A percentile compares a stretch with the other conserved stretches of the same genome.
Evolutionary conservation across 2,888 invertebrate species (phyloP).

Genomic region (Drosophila helvetica): DNA sequence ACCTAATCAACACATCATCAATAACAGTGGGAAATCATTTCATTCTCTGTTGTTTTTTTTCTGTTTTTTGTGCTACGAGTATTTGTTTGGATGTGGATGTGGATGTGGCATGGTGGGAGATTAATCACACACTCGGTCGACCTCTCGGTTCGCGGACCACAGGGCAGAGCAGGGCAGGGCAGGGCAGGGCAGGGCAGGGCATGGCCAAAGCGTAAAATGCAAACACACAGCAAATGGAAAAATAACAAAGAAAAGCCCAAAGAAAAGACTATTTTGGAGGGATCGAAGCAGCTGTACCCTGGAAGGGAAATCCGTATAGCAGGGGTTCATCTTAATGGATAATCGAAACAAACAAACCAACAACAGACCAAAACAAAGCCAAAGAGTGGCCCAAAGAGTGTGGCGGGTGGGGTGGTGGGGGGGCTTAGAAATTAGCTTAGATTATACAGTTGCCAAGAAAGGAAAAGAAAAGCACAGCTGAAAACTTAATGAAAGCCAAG

Average conservation of each 20-base stretch:
- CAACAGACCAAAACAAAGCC: too few species aligned
- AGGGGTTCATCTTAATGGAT: too few species aligned
- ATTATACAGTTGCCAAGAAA: constrained; percentile 59
- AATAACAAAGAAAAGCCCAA: constrained; percentile 24
- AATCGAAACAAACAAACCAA: too few species aligned
- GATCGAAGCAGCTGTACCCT: not conserved
- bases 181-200: too few species aligned
- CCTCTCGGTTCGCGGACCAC: not conserved
- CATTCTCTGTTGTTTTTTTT: constrained; percentile 20
- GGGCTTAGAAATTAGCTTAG: constrained; percentile 54
- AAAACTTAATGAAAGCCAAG: constrained; percentile 73
- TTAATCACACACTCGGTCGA: constrained; percentile 63
- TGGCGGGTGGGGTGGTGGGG: too few species aligned
- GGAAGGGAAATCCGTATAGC: not conserved
- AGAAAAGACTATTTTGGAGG: not conserved
- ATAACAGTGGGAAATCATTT: constrained; percentile 79
- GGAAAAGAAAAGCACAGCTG: constrained; percentile 37
- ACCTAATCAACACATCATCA: constrained; percentile 82
- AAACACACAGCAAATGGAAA: constrained; percentile 50
- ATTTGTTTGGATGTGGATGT: constrained; percentile 42
- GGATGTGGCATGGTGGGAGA: constrained; percentile 61
- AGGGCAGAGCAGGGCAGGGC: too few species aligned
- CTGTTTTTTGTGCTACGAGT: constrained; percentile 12
- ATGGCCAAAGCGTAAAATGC: constrained; percentile 71
- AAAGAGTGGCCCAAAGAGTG: too few species aligned